Base-by-base conservation (phyloP, 2,113 vertebrate species). In the Carlito syrichta region DNA sequence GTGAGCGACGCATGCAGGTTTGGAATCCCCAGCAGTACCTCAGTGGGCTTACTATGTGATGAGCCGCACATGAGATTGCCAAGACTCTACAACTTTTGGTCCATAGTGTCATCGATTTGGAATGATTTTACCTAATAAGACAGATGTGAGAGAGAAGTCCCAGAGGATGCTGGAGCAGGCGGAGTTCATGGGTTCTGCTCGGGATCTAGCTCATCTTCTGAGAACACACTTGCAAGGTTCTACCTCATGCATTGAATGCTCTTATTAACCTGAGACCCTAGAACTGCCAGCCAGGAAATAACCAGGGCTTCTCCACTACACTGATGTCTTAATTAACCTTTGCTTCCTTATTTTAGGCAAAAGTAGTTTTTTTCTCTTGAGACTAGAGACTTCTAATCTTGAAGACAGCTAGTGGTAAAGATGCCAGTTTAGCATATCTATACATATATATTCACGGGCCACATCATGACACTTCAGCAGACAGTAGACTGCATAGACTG, bases 381-480 rank as follows among this genome's bases (percentile, higher is more conserved):
- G 32, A 27, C 22, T 43, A 38, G 45, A 52, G 35, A 38, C 3
- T 52, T 2, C n/a, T 63, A 43, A 50, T 32, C 38, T 50, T 7
- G 23, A 40, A 8, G 13, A 16, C 8, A 20, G 52, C 23, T 52
- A 14, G 22, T 14, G 62, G 60, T 25, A 66, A 27, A 62, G 58
- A 30, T 16, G 27, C 19, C 38, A 48, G 56, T 7, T n/a, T 8
- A 13, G 23, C 20, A n/a, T 9, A 20, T 13, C 8, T 25, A 60
- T 60, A 25, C 32, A 88, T 17, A 17, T 20, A 17, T 32, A 17
- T n/a, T 22, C n/a, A n/a, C 12, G 68, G 68, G 68, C 68, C 9
- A n/a, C 38, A 12, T 30, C 11, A 30, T n/a, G 19, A 69, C 1
- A 35, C 20, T 38, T 38, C 1, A 0, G n/a, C 10, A 2, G 4